Evolutionary conservation across 2,888 invertebrate species (phyloP).

Genomic region (Orthosia gracilis): DNA sequence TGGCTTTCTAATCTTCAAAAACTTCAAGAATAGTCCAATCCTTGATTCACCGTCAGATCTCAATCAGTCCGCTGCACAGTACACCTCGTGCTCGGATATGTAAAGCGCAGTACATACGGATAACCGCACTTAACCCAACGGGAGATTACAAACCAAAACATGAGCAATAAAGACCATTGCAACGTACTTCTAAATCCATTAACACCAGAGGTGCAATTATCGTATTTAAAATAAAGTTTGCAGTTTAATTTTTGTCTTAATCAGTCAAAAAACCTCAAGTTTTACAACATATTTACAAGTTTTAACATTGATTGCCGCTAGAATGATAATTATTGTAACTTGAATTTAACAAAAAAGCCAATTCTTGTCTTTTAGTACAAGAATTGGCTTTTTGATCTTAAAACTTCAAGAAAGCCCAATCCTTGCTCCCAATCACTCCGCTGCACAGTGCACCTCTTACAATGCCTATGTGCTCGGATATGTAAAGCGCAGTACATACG

Average conservation of each 20-base stretch:
- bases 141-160: conserved; percentile 52
- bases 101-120: conserved; percentile 72
- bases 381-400: background rate
- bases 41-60: no score
- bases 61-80: conserved; percentile 13
- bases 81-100: conserved; percentile 52
- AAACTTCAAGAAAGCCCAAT: background rate
- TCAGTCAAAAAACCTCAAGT: no score
- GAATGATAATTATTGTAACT: no score
- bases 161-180: background rate
- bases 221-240: background rate
- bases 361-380: background rate
- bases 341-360: no score
- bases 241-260: background rate
- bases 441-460: conserved; percentile 43
- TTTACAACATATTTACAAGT: no score
- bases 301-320: no score
- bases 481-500: conserved; percentile 71
- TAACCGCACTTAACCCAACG: conserved; percentile 84
- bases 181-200: background rate
- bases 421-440: conserved; percentile 28
- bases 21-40: background rate
- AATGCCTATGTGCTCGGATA: conserved; percentile 47
- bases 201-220: background rate
- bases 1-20: background rate